Evolutionary conservation across 1,140 invertebrate genomes (phyloP).

Genomic region (Hyles vespertilio): DNA sequence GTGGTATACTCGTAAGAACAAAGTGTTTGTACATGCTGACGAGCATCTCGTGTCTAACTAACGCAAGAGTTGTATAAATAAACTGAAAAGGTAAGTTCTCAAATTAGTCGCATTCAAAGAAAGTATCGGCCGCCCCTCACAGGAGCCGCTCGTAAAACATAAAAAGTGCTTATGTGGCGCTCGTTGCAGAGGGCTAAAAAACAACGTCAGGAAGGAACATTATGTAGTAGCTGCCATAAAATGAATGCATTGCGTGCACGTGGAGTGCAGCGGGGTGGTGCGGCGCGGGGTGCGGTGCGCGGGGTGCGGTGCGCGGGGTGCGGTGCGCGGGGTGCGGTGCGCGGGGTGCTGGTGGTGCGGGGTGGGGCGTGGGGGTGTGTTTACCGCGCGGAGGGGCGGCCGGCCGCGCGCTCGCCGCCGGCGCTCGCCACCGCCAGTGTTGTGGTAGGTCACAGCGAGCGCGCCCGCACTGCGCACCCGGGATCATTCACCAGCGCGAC

Average conservation of each 20-base stretch:
- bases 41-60: background rate
- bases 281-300: slow-evolving; percentile 13
- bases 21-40: background rate
- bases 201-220: slow-evolving; percentile 61
- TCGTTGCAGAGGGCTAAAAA: slow-evolving; percentile 59
- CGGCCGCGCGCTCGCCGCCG: slow-evolving; percentile 35
- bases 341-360: slow-evolving; percentile 47
- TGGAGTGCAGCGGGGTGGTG: slow-evolving; percentile 51
- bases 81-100: slow-evolving; percentile 31
- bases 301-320: slow-evolving; percentile 41
- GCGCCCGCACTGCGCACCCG: slow-evolving; percentile 45
- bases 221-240: slow-evolving; percentile 69
- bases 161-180: slow-evolving; percentile 71
- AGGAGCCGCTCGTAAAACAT: slow-evolving; percentile 62
- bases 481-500: slow-evolving; percentile 52
- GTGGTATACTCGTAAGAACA: background rate
- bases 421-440: slow-evolving; percentile 58
- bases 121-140: slow-evolving; percentile 48
- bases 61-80: background rate
- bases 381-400: slow-evolving; percentile 64
- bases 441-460: slow-evolving; percentile 72
- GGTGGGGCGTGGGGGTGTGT: slow-evolving; percentile 66
- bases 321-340: slow-evolving; percentile 53
- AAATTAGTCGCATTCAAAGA: slow-evolving; percentile 58
- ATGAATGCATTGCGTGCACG: slow-evolving; percentile 71